These are phyloP conservation scores for Drosophila kanapiae DNA, from an alignment of 1,140 invertebrate genomes.

Conservation along the genomic window DNA sequence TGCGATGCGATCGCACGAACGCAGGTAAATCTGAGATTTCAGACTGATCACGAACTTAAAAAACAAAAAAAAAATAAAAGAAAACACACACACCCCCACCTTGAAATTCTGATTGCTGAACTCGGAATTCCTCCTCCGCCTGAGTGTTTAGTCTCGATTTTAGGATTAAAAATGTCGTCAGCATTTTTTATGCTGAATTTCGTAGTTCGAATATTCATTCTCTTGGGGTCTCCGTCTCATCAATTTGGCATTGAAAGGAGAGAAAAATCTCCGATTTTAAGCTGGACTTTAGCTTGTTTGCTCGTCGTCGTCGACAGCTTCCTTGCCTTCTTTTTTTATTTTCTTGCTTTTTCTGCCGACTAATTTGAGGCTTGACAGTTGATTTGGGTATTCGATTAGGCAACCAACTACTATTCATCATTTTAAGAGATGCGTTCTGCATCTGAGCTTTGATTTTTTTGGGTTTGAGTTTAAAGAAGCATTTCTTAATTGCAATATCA, in stretches of 20 bases:
- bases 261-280: constrained; percentile 25
- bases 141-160: constrained; percentile 76
- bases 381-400: constrained; percentile 71
- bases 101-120: constrained; percentile 8
- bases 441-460: constrained; percentile 1
- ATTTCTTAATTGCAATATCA: constrained; percentile 5
- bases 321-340: background rate
- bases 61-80: background rate
- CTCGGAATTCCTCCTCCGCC: constrained; percentile 5
- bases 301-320: constrained; percentile 6
- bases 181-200: constrained; percentile 78
- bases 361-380: constrained; percentile 68
- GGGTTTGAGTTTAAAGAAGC: background rate
- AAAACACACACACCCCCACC: constrained; percentile 20
- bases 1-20: constrained; percentile 72
- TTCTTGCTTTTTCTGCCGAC: constrained; percentile 21
- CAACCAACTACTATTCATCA: constrained; percentile 62
- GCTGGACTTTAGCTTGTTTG: constrained; percentile 21
- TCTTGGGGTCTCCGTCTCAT: constrained; percentile 3
- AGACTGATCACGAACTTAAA: constrained; percentile 41
- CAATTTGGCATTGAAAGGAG: constrained; percentile 70
- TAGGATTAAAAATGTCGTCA: constrained; percentile 84
- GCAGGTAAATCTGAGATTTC: constrained; percentile 54
- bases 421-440: constrained; percentile 31
- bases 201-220: constrained; percentile 24